Evolutionary conservation across 2,797 vertebrate species (phyloP), one percentile per base, ranked within the genome.

Genomic region (Hafferia zeledoni): DNA sequence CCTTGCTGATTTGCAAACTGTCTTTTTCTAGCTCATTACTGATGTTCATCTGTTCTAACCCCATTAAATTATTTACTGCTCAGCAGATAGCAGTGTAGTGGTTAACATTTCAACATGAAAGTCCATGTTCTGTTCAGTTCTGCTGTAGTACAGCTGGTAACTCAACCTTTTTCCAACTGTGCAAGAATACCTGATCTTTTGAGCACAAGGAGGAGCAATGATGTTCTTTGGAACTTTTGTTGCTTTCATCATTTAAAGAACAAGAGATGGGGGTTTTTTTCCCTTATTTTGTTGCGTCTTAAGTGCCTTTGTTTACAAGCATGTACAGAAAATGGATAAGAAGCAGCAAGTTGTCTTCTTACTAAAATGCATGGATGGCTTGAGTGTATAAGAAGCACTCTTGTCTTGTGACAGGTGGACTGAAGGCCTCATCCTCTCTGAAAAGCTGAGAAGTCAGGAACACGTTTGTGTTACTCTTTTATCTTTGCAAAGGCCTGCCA

Each of bases 321-420:
- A 7, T 20, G 11, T 4, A 1, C 28, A 61, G 44, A 46, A 68
- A 74, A 44, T 12, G 13, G 3, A 0, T 56, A 35, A 85, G 47
- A 13, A 82, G 20, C 44, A 76, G 37, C 2, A 4, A 41, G 31
- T 37, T 72, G 22, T 52, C 19, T 47, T 79, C 30, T 65, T 33
- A 41, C 33, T 56, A 19, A 80, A 82, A n/a, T 25, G 18, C 0
- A 0, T 23, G 22, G 31, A 17, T 39, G 43, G 56, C 30, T 71
- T 71, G 70, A 52, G 11, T 31, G 20, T n/a, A 13, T 27, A 43
- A 65, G 67, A 69, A 84, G 50, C 25, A 17, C 3, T 61, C 13
- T 13, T 11, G 13, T 30, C 37, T 75, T 52, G 31, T 50, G 28
- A 6, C 20, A 82, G 70, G 19, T 80, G 53, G 24, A 17, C 13